These are phyloP conservation scores for Formicarius rufipectus DNA, from an alignment of 2,113 vertebrate genomes.

Conservation along the genomic window DNA sequence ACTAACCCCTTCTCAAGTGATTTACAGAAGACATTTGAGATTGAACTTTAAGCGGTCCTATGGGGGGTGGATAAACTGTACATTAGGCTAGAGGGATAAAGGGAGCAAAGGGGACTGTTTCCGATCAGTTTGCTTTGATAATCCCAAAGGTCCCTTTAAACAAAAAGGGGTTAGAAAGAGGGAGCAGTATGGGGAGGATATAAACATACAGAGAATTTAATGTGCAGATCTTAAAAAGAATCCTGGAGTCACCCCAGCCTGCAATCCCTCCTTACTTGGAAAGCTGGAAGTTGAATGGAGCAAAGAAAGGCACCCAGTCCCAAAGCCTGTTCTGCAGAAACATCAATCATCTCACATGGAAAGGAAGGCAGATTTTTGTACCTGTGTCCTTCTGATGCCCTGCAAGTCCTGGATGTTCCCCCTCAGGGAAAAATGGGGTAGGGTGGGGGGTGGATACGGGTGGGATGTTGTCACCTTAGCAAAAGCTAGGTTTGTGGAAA, in stretches of 20 bases:
- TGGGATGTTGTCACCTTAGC: slow-evolving; percentile 37
- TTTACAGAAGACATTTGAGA: slow-evolving; percentile 98
- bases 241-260: not conserved
- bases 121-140: slow-evolving; percentile 58
- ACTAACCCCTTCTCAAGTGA: slow-evolving; percentile 98
- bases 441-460: not conserved
- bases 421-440: slow-evolving; percentile 1
- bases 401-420: slow-evolving; percentile 3
- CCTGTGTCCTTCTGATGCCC: slow-evolving; percentile 26
- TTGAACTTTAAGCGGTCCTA: slow-evolving; percentile 85
- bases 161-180: slow-evolving; percentile 31
- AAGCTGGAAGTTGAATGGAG: slow-evolving; percentile 52
- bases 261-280: slow-evolving; percentile 31
- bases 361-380: slow-evolving; percentile 46
- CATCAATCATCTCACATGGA: slow-evolving; percentile 18
- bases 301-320: slow-evolving; percentile 24
- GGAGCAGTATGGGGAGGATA: not conserved
- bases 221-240: slow-evolving; percentile 23
- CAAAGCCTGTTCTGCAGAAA: slow-evolving; percentile 63
- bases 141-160: slow-evolving; percentile 65
- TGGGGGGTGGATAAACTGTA: slow-evolving; percentile 12
- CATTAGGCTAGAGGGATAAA: slow-evolving; percentile 40
- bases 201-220: not conserved
- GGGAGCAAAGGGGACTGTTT: slow-evolving; percentile 54
- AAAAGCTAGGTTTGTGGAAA: slow-evolving; percentile 68